phyloP scores from a whole-genome alignment of 2,113 vertebrate species.

The Mastomys natalensis region DNA sequence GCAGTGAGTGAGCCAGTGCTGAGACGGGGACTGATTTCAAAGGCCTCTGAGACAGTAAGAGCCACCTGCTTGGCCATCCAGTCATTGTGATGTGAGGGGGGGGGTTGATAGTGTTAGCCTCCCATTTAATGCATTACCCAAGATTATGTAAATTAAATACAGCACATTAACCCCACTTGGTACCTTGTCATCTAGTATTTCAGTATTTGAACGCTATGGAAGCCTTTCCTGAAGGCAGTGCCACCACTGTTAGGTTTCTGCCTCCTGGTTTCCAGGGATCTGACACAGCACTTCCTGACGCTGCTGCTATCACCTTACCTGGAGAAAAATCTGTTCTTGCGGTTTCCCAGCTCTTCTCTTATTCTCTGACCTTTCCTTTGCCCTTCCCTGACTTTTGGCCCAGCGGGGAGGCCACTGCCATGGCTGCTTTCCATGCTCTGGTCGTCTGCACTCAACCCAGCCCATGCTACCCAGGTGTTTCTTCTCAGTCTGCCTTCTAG shows the following conservation, averaged over 20 bases:
- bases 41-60: background rate
- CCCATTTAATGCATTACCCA: background rate
- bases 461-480: background rate
- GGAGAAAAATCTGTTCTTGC: slow-evolving; percentile 21
- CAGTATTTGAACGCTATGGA: background rate
- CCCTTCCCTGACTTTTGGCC: background rate
- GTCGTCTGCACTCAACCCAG: background rate
- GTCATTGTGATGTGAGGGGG: background rate
- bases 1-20: accelerated
- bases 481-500: background rate
- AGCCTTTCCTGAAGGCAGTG: background rate
- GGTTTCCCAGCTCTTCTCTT: background rate
- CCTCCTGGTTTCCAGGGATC: background rate
- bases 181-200: background rate
- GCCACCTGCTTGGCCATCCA: background rate
- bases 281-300: background rate
- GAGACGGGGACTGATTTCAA: background rate
- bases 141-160: background rate
- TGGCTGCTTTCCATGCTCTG: background rate
- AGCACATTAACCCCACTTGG: background rate
- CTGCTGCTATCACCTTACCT: background rate
- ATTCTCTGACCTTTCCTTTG: background rate
- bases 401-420: background rate
- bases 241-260: background rate
- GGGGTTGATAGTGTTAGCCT: background rate